Conservation (phyloP, 2,113 vertebrate genomes). For the Daubentonia madagascariensis region DNA sequence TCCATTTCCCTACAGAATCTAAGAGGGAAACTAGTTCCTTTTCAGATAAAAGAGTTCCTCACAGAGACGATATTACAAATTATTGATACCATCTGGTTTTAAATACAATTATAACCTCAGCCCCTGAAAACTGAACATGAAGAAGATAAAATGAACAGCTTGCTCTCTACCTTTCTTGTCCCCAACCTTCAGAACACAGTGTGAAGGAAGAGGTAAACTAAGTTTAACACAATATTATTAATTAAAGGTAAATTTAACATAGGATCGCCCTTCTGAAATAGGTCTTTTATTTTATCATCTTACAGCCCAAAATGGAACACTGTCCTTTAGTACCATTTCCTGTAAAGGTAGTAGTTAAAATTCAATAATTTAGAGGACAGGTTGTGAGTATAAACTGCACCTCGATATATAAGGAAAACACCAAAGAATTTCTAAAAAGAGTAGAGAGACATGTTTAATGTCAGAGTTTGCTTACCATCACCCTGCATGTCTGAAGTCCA, state of each 20-base stretch:
- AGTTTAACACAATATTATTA: not conserved
- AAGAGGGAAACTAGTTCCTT: not conserved
- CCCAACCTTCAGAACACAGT: not conserved
- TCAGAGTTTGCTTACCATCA: slow-evolving; percentile 89
- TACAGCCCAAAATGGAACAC: not conserved
- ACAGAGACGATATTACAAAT: not conserved
- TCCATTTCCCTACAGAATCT: not conserved
- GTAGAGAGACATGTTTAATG: not conserved
- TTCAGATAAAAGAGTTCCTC: not conserved
- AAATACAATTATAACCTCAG: not conserved
- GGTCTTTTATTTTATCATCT: not conserved
- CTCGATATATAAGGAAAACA: not conserved
- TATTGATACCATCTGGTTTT: not conserved
- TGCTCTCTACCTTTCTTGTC: not conserved
- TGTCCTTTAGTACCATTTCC: not conserved
- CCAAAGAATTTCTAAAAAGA: not conserved
- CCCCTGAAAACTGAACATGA: not conserved
- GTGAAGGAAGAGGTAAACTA: not conserved
- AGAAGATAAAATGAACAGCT: not conserved
- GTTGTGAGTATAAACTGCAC: not conserved
- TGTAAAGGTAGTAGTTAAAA: slow-evolving; percentile 5
- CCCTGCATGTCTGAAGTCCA: slow-evolving; percentile 99
- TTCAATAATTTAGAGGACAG: not conserved
- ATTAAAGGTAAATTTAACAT: not conserved
- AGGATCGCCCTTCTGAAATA: not conserved